Evolutionary conservation across 30 jellyfish, hydroid and myxozoan genomes (phyloP), one percentile per base, ranked within the genome.

Genomic region (Aurelia aurita): DNA sequence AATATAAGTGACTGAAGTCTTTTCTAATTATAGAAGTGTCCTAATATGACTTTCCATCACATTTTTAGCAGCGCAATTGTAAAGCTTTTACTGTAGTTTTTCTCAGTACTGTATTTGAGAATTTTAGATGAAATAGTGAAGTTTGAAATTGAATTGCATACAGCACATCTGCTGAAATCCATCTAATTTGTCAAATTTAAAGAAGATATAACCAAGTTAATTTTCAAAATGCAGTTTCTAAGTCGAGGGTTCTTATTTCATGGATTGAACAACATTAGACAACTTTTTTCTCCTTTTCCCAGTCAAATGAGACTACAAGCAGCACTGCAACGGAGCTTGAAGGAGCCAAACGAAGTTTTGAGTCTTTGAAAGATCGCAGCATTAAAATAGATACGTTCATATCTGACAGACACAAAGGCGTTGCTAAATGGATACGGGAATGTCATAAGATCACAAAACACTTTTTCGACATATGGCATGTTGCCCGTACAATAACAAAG

Each of bases 391-490:
- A 66, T 32, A 28, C 67, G n/a, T 59, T 78, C 67, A 53, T 78
- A 15, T 59, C 80, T 34, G 80, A 61, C 31, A 45, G 89, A 21
- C 89, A 78, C 73, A 34, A 39, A 45, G 80, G 89, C 13, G n/a
- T 60, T 60, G 63, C 72, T 2, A 60, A 57, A 60, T 78, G 87
- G 87, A 53, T 74, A 74, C 61, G 45, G 10, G 87, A 74, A 49
- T 54, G 74, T 7, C 60, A 74, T 27, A 31, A 26, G 44, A 21
- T 31, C 2, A 58, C 78, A 32, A 26, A 44, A 12, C 69, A 78
- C 28, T 78, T 58, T 78, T 61, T 9, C 31, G 80, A 59, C 77
- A 59, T 60, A 12, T 78, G 89, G 89, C 89, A 78, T 78, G 77
- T 59, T 59, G 80, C 89, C 5, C 35, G 80, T 3, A 19, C 80